These are phyloP conservation scores for Diloba caeruleocephala DNA, from an alignment of 2,888 invertebrate genomes.

Conservation along the genomic window DNA sequence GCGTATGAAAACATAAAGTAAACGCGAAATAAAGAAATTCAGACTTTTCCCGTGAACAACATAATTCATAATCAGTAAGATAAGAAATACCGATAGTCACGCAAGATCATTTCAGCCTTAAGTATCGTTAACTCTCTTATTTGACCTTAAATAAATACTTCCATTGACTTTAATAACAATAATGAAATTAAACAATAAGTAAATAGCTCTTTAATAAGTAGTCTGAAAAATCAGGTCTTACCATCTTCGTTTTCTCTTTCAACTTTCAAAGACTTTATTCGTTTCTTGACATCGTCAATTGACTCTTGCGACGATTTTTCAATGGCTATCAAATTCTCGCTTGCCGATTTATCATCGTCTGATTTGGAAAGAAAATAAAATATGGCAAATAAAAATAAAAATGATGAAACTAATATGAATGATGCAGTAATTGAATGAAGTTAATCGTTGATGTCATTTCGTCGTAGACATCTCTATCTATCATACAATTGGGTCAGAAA, in stretches of 20 bases:
- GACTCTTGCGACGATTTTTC: slow-evolving; percentile 79
- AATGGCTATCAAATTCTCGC: slow-evolving; percentile 69
- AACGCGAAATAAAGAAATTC: slow-evolving; percentile 31
- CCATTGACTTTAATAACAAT: slow-evolving; percentile 24
- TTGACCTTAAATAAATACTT: slow-evolving; percentile 3
- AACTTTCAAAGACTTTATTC: slow-evolving; percentile 84
- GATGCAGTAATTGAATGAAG: background rate
- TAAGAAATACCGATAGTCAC: background rate
- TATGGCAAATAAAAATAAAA: slow-evolving; percentile 52
- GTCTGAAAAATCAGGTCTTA: slow-evolving; percentile 66
- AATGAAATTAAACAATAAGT: slow-evolving; percentile 11
- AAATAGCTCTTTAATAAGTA: slow-evolving; percentile 13
- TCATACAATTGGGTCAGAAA: no score
- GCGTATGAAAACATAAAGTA: slow-evolving; percentile 51
- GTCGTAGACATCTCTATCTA: no score
- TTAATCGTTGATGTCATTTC: no score
- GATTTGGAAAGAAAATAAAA: slow-evolving; percentile 51
- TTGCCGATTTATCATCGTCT: slow-evolving; percentile 72
- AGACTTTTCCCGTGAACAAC: no score
- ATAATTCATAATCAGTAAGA: background rate
- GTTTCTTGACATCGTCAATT: slow-evolving; percentile 82
- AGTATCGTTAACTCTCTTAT: background rate
- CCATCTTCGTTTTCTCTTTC: slow-evolving; percentile 85
- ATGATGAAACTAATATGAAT: slow-evolving; percentile 8
- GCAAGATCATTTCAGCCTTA: background rate